Evolutionary conservation across 2,797 vertebrate genomes (phyloP), one percentile per base, ranked within the genome.

Genomic region (Onychomys torridus): DNA sequence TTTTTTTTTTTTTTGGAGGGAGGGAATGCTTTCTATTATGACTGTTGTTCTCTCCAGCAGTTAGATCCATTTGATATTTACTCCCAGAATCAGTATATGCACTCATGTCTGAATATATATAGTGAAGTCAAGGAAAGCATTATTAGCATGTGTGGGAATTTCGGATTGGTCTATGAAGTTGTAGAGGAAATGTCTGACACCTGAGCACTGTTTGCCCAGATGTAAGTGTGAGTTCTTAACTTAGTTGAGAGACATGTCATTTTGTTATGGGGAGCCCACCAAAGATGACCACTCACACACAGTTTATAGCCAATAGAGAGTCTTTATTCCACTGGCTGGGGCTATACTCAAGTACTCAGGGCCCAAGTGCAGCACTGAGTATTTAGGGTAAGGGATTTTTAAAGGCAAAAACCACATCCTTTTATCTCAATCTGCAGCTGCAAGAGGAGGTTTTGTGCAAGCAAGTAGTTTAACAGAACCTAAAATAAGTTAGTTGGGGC

Each of bases 171-270:
- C 73, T 59, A 23, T 78, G 76, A 78, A 81, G 83, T 6, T 75
- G 4, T 75, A n/a, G 34, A 25, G 29, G 34, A 46, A 93, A 49
- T 40, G 40, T 34, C 40, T 78, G 93, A 27, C 46, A 75, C 81
- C n/a, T 77, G 25, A 93, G 71, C 63, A 73, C 11, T 90, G 3
- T 82, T 65, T 63, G 37, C 71, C 81, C 52, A 65, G 23, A 25
- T 71, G 13, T 69, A 94, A 91, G 19, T 90, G 34, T 46, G 43
- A 43, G 89, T 86, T 73, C 46, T 86, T 96, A 85, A 78, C 13
- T 63, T 79, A 34, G 14, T 34, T 89, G 61, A 49, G 37, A 92
- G 34, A 87, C 32, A 23, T 63, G 32, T 32, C 81, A 63, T 49
- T 85, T 85, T 23, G 61, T 43, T 34, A 67, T 46, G 29, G 11